These are phyloP conservation scores for Microplitis demolitor DNA, from an alignment of 1,140 invertebrate species.

Conservation along the genomic window DNA sequence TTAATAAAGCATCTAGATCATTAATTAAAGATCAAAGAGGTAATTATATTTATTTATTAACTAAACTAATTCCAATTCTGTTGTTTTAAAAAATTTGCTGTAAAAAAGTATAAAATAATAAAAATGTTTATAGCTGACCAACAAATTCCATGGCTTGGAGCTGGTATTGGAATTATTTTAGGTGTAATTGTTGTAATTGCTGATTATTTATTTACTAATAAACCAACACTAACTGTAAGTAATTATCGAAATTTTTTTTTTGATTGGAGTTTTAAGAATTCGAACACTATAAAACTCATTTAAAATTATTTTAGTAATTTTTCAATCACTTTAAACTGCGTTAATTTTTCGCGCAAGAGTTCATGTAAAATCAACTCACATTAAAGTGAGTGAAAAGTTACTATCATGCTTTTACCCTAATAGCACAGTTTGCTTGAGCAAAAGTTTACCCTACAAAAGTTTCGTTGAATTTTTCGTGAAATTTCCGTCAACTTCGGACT, in stretches of 20 bases:
- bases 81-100: neutral
- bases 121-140: conserved; percentile 66
- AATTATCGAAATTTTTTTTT: conserved; percentile 20
- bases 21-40: conserved; percentile 65
- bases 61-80: conserved; percentile 10
- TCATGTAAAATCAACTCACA: too few species aligned
- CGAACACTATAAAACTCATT: neutral
- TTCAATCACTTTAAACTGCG: too few species aligned
- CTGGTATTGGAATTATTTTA: conserved; percentile 73
- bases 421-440: too few species aligned
- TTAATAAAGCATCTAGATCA: conserved; percentile 67
- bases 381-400: too few species aligned
- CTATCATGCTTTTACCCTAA: too few species aligned
- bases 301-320: too few species aligned
- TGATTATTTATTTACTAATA: conserved; percentile 71
- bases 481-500: too few species aligned
- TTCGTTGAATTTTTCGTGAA: too few species aligned
- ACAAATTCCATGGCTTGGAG: conserved; percentile 77
- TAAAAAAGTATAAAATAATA: conserved; percentile 1
- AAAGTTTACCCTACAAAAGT: too few species aligned
- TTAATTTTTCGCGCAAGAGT: too few species aligned
- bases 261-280: neutral
- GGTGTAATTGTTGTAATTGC: conserved; percentile 74
- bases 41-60: conserved; percentile 29
- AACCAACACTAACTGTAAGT: conserved; percentile 71